Evolutionary conservation across 2,797 vertebrate genomes (phyloP).

Genomic region (Australoheros facetus): DNA sequence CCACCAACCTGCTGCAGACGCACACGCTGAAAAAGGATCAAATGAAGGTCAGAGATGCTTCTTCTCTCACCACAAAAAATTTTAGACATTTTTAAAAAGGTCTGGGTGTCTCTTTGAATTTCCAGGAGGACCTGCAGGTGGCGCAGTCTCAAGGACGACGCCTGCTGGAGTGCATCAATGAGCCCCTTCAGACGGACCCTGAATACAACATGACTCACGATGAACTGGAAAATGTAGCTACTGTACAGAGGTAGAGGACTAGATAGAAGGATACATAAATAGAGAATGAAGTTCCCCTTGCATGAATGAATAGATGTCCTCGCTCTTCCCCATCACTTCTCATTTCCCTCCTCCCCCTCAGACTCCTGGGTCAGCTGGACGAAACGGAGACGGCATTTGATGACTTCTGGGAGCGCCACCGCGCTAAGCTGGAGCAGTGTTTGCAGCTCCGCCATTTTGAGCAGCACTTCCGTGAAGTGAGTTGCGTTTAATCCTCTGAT

Average conservation of each 20-base stretch:
- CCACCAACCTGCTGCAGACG: slow-evolving; percentile 83
- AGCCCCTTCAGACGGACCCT: slow-evolving; percentile 83
- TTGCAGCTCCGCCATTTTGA: slow-evolving; percentile 92
- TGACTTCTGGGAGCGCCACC: slow-evolving; percentile 95
- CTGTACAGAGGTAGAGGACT: slow-evolving; percentile 85
- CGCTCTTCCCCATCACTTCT: neutral
- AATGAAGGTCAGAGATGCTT: slow-evolving; percentile 87
- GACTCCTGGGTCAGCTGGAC: slow-evolving; percentile 90
- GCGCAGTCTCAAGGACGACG: slow-evolving; percentile 86
- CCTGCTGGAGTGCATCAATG: slow-evolving; percentile 86
- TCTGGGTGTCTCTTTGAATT: neutral
- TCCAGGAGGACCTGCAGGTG: slow-evolving; percentile 89
- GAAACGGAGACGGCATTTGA: slow-evolving; percentile 94
- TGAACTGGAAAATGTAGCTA: slow-evolving; percentile 91
- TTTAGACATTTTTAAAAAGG: neutral
- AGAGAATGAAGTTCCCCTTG: neutral
- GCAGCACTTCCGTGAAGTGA: slow-evolving; percentile 92
- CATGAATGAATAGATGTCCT: neutral
- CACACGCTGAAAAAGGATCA: slow-evolving; percentile 88
- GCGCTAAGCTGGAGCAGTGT: slow-evolving; percentile 93
- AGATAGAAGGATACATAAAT: neutral
- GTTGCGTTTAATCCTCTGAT: neutral
- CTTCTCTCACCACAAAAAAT: accelerated
- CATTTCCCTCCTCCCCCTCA: slow-evolving; percentile 50
- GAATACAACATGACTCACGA: slow-evolving; percentile 90